Evolutionary conservation across 2,888 invertebrate genomes (phyloP).

Genomic region (Oscheius onirici): DNA sequence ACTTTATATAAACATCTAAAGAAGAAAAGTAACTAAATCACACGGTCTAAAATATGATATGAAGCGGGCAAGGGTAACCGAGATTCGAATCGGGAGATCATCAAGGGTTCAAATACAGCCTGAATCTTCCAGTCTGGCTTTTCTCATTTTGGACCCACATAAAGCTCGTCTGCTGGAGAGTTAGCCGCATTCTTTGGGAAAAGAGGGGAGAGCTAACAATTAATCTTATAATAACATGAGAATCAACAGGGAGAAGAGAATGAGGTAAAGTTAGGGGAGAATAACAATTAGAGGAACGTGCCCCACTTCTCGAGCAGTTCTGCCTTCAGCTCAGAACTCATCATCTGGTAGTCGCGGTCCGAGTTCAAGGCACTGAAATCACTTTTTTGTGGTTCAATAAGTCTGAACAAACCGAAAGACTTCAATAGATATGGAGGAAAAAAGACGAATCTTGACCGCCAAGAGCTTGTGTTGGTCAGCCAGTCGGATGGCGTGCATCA

Average conservation of each 20-base stretch:
- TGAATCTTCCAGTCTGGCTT: not conserved
- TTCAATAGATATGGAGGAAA: slow-evolving; percentile 46
- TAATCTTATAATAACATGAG: slow-evolving; percentile 14
- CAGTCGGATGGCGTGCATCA: slow-evolving; percentile 50
- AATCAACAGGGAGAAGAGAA: slow-evolving; percentile 14
- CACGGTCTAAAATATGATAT: slow-evolving; percentile 33
- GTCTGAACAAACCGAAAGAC: slow-evolving; percentile 38
- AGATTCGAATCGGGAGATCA: slow-evolving; percentile 27
- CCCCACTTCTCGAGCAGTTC: slow-evolving; percentile 56
- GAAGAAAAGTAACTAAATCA: slow-evolving; percentile 11
- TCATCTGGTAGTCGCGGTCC: slow-evolving; percentile 42
- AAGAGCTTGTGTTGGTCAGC: slow-evolving; percentile 39
- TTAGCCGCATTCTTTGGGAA: not conserved
- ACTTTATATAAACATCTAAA: slow-evolving; percentile 15
- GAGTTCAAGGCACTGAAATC: slow-evolving; percentile 37
- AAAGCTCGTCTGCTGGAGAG: not conserved
- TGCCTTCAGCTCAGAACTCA: slow-evolving; percentile 47
- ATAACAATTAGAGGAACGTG: slow-evolving; percentile 39
- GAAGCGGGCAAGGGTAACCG: slow-evolving; percentile 31
- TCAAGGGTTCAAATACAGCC: not conserved
- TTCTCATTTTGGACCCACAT: not conserved
- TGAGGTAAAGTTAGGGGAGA: not conserved
- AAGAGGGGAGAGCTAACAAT: not conserved
- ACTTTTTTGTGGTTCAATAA: not conserved
- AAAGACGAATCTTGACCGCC: slow-evolving; percentile 37